Base-by-base conservation (phyloP, 2,888 invertebrate species). In the Cephus rjabovi region DNA sequence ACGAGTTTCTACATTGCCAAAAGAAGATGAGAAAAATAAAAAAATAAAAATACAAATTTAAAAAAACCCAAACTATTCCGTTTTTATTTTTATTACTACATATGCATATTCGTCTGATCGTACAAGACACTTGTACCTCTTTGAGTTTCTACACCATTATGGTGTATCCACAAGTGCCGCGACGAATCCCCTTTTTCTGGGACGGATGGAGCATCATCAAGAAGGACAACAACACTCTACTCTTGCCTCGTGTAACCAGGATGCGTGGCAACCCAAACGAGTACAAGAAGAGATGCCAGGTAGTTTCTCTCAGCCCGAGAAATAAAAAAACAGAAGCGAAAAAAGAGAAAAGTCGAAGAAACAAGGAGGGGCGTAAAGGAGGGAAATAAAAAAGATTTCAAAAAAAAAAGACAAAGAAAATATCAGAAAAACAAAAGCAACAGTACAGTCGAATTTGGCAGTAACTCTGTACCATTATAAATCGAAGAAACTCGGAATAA, bases 271-370 rank as follows among this genome's bases (percentile, higher is more conserved):
- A 56, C 4, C 6, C 23, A 15, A 56, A 15, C 40, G 40, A 23
- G 40, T 56, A 40, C 15, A 1, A 4, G 40, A 12, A 2, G 23
- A 40, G 40, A 40, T 23, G 15, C 40, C 40, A 40, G 23, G 40
- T 56, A 56, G 40, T 6, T 23, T 23, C 40, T 56, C 6, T 9
- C 23, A 23, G 23, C 0, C 23, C 6, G 2, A 56, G 40, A 23
- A 56, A 56, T 12, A 69, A 75, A 30, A 75, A 75, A 15, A 74
- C n/a, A 74, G 56, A 75, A 75, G 15, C 3, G 30, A 6, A 75
- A 23, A 56, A 11, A 75, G 31, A 71, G 71, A 71, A 34, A 30
- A 33, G 4, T 11, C 31, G 12, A 0, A 40, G 40, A 40, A 40
- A 23, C 15, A 6, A 23, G 6, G 9, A 15, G 15, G 6, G 6